Percentiles rank a stretch among this genome's conserved stretches.
Conservation (phyloP, 2,797 vertebrate species). For the Cephalopachus bancanus region DNA sequence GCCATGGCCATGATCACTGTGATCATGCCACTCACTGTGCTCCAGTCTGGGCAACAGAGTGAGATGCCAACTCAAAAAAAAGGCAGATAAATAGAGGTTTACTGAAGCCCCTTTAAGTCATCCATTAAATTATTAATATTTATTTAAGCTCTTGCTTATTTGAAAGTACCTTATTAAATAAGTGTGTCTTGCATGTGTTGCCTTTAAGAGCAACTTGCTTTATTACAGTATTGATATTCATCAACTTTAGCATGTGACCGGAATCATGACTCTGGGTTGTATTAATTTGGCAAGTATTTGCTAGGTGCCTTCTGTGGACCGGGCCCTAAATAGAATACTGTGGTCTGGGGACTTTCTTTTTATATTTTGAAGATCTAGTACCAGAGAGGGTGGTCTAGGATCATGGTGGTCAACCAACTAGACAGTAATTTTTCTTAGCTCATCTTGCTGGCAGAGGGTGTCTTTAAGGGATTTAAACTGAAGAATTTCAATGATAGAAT, state of each 20-base stretch:
- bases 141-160: background rate
- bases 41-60: too few relatives aligned
- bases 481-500: conserved; percentile 34
- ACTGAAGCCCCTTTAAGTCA: background rate
- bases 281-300: background rate
- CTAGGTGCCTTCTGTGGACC: background rate
- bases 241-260: background rate
- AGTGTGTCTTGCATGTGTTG: background rate
- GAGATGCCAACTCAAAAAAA: too few relatives aligned
- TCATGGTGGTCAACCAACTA: background rate
- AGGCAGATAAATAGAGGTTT: background rate
- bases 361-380: background rate
- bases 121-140: background rate
- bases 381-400: background rate
- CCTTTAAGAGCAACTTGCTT: background rate
- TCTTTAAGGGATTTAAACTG: conserved; percentile 8
- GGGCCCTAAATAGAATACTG: background rate
- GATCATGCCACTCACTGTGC: too few relatives aligned
- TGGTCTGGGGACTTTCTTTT: background rate
- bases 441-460: background rate
- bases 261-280: background rate
- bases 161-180: background rate
- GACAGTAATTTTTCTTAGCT: background rate
- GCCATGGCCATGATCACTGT: too few relatives aligned
- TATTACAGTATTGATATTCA: background rate